Percentiles rank a stretch among this genome's conserved stretches.
Evolutionary conservation across 2,888 invertebrate species (phyloP).

Genomic region (Hemithea aestivaria): DNA sequence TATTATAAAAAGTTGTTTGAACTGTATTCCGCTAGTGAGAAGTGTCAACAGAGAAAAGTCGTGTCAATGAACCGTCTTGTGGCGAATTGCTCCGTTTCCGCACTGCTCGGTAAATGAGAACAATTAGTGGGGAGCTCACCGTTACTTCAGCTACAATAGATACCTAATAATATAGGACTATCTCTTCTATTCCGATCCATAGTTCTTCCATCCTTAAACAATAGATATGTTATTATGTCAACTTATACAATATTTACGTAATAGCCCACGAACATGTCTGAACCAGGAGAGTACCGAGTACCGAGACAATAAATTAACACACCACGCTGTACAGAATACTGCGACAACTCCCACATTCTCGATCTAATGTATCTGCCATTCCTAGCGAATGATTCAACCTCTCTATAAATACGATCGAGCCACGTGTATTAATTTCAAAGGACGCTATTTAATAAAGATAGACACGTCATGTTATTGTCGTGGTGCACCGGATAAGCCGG

Average conservation of each 20-base stretch:
- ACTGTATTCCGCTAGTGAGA: conserved; percentile 56
- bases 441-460: conserved; percentile 71
- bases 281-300: conserved; percentile 15
- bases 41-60: conserved; percentile 45
- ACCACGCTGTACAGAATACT: conserved; percentile 14
- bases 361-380: conserved; percentile 42
- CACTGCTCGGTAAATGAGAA: conserved; percentile 56
- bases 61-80: conserved; percentile 68
- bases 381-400: conserved; percentile 57
- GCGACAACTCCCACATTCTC: conserved; percentile 34
- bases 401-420: conserved; percentile 58
- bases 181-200: conserved; percentile 14
- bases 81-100: conserved; percentile 60
- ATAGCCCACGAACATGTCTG: conserved; percentile 4
- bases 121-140: conserved; percentile 52
- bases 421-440: conserved; percentile 68
- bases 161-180: conserved; percentile 4
- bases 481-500: conserved; percentile 73
- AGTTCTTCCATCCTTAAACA: conserved; percentile 8
- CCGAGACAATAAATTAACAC: conserved; percentile 26
- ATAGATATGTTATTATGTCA: no score
- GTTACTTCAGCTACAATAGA: no score
- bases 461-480: conserved; percentile 75
- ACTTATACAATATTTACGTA: no score
- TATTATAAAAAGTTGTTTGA: no score